Evolutionary conservation across 1,140 invertebrate species (phyloP).

Genomic region (Ruditapes philippinarum): DNA sequence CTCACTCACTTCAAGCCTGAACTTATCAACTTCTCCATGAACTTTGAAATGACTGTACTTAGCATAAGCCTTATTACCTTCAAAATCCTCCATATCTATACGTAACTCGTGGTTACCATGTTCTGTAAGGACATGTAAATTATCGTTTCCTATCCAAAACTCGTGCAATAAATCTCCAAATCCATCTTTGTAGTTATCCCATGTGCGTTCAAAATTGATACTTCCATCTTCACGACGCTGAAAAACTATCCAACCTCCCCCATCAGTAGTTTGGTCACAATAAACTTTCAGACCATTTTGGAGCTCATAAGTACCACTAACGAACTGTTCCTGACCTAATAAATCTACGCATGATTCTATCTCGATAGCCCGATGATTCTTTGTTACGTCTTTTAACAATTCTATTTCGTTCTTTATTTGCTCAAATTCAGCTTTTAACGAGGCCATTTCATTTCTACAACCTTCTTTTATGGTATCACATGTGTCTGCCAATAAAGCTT

Average conservation of each 20-base stretch:
- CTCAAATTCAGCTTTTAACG: no score
- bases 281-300: not conserved
- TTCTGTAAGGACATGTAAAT: conserved; percentile 68
- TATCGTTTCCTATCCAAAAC: conserved; percentile 87
- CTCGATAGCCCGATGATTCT: no score
- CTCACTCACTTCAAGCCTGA: not conserved
- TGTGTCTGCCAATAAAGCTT: no score
- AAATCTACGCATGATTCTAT: no score
- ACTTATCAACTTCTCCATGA: not conserved
- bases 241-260: conserved; percentile 83
- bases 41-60: conserved; percentile 14
- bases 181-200: conserved; percentile 97
- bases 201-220: conserved; percentile 95
- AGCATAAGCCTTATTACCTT: not conserved
- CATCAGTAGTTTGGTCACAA: conserved; percentile 36
- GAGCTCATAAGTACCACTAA: no score
- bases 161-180: conserved; percentile 94
- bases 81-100: conserved; percentile 9
- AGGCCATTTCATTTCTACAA: no score
- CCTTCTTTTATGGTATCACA: no score
- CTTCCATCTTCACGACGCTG: conserved; percentile 93
- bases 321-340: no score
- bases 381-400: no score
- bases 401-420: no score
- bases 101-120: not conserved